phyloP scores from a whole-genome alignment of 1,140 invertebrate genomes.

The Paramacrobiotus metropolitanus region DNA sequence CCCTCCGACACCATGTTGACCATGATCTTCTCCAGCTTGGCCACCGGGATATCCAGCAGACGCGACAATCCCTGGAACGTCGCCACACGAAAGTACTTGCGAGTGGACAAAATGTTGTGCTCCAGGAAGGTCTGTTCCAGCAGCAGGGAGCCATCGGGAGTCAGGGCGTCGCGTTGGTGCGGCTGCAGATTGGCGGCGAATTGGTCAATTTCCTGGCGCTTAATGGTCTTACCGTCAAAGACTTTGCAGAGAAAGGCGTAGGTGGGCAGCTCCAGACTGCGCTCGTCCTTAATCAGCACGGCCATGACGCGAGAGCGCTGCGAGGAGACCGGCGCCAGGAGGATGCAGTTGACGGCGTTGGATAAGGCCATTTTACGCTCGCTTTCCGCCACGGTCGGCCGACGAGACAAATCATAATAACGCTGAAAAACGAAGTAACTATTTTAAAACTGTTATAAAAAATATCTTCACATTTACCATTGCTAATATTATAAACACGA shows the following conservation, averaged over 20 bases:
- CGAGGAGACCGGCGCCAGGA: background rate
- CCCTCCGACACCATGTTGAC: background rate
- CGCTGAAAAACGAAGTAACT: background rate
- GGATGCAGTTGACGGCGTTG: slow-evolving; percentile 2
- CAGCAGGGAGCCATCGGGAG: background rate
- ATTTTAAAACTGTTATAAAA: too few species aligned
- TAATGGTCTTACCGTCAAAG: background rate
- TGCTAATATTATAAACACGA: too few species aligned
- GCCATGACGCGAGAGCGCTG: background rate
- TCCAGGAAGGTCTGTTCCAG: background rate
- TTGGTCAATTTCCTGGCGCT: background rate
- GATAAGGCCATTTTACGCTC: background rate
- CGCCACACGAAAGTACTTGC: background rate
- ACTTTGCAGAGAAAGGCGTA: background rate
- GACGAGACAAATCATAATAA: background rate
- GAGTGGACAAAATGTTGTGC: slow-evolving; percentile 1
- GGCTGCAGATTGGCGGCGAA: background rate
- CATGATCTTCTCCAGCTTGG: background rate
- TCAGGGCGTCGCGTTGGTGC: background rate
- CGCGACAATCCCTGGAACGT: background rate
- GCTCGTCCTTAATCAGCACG: background rate
- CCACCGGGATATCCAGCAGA: background rate
- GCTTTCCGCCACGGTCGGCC: background rate
- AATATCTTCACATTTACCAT: too few species aligned
- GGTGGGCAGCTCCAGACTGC: background rate